phyloP scores from a whole-genome alignment of 2,888 invertebrate genomes.

The Drosophila helvetica region DNA sequence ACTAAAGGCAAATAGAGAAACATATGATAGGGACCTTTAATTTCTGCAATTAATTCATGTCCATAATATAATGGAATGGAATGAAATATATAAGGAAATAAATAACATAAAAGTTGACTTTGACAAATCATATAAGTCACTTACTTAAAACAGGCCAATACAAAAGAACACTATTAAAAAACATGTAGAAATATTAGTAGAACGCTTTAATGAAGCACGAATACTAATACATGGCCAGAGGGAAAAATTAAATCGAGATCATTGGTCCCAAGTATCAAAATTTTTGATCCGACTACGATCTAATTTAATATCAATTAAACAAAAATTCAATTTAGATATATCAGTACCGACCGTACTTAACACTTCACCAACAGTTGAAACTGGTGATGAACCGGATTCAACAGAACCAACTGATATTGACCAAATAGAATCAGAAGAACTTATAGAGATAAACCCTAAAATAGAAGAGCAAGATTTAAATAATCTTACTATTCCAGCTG shows the following conservation, averaged over 20 bases:
- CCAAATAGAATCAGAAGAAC: slow-evolving; percentile 19
- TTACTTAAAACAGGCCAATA: slow-evolving; percentile 15
- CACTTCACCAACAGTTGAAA: slow-evolving; percentile 17
- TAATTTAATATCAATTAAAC: slow-evolving; percentile 20
- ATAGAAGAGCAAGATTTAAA: slow-evolving; percentile 1
- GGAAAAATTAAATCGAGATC: slow-evolving; percentile 15
- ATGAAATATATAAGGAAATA: slow-evolving; percentile 21
- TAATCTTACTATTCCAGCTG: no score
- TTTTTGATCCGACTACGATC: slow-evolving; percentile 26
- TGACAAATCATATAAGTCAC: slow-evolving; percentile 10
- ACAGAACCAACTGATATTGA: slow-evolving; percentile 11
- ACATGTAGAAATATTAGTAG: slow-evolving; percentile 16
- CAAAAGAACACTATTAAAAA: slow-evolving; percentile 10
- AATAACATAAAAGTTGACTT: slow-evolving; percentile 13
- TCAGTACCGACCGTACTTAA: slow-evolving; percentile 27
- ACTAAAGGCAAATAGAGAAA: no score
- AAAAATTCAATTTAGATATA: slow-evolving; percentile 18
- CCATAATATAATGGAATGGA: background rate
- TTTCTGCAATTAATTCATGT: slow-evolving; percentile 10
- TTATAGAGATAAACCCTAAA: background rate
- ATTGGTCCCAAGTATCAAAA: slow-evolving; percentile 28
- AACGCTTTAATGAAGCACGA: slow-evolving; percentile 12
- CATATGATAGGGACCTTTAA: no score
- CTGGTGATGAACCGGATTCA: slow-evolving; percentile 33
- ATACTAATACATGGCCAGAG: slow-evolving; percentile 6